phyloP scores from a whole-genome alignment of 2,888 invertebrate species.

The Synergus japonicus region DNA sequence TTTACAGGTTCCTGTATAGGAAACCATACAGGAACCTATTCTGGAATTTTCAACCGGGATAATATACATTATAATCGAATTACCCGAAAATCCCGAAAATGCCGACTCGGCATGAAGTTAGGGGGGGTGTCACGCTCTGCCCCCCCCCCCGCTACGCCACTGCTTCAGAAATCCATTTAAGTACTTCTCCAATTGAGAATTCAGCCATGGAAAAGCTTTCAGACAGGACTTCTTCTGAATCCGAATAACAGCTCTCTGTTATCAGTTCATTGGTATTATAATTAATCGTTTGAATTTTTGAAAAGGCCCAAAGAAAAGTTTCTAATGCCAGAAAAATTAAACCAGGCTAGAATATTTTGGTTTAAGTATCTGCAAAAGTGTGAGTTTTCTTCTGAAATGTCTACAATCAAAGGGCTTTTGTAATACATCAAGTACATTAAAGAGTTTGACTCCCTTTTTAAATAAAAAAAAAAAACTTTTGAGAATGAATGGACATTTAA shows the following conservation, averaged over 20 bases:
- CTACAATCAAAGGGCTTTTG: background rate
- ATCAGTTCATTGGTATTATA: background rate
- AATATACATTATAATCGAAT: no score
- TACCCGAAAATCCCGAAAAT: no score
- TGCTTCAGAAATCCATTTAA: no score
- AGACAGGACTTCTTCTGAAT: background rate
- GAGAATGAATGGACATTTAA: no score
- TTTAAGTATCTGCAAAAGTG: background rate
- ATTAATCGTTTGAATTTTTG: background rate
- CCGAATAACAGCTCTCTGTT: background rate
- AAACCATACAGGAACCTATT: no score
- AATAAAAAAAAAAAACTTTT: no score
- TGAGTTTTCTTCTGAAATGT: constrained; percentile 46
- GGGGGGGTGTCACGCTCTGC: no score
- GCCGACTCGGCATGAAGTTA: no score
- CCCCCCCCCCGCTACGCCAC: no score
- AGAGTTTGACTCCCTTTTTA: background rate
- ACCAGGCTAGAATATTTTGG: background rate
- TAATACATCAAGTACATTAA: background rate
- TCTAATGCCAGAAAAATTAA: background rate
- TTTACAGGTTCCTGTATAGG: no score
- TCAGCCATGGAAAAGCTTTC: background rate
- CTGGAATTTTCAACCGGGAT: no score
- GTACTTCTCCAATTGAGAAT: no score
- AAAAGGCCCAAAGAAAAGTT: background rate